phyloP scores from a whole-genome alignment of 2,797 vertebrate genomes.

The Brachymystax lenok region DNA sequence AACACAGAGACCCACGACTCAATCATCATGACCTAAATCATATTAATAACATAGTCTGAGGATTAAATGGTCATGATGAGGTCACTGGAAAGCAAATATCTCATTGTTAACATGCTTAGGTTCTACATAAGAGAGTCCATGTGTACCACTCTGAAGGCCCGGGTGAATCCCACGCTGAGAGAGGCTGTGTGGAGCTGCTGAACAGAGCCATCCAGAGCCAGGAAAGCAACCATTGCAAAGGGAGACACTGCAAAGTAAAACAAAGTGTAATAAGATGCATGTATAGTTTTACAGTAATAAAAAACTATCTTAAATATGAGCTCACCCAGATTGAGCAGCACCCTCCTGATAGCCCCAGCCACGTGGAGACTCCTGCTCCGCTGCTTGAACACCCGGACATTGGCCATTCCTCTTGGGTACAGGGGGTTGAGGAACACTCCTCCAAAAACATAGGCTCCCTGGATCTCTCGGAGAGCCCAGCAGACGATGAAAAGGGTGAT shows the following conservation, averaged over 20 bases:
- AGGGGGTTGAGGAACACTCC: constrained; percentile 92
- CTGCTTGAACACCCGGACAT: constrained; percentile 83
- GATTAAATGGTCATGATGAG: not conserved
- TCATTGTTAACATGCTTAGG: not conserved
- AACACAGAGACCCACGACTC: not conserved
- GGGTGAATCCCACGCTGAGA: constrained; percentile 89
- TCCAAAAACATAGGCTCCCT: constrained; percentile 87
- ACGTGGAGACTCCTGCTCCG: constrained; percentile 82
- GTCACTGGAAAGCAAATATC: not conserved
- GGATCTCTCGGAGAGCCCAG: constrained; percentile 89
- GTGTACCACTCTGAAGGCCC: constrained; percentile 92
- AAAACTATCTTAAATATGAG: not conserved
- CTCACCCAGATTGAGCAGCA: constrained; percentile 91
- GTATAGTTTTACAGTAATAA: not conserved
- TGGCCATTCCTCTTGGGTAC: constrained; percentile 88
- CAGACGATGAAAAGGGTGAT: constrained; percentile 79
- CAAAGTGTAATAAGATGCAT: not conserved
- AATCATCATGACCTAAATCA: not conserved
- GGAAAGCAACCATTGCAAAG: constrained; percentile 92
- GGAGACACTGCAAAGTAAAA: constrained; percentile 85
- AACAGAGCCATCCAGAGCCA: constrained; percentile 88
- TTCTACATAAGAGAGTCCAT: not conserved
- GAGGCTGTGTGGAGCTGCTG: constrained; percentile 81
- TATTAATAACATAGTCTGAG: too few relatives aligned
- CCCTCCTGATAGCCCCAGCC: constrained; percentile 84